Base-by-base conservation (phyloP, 2,888 invertebrate genomes). In the Eristalinus sepulchralis region DNA sequence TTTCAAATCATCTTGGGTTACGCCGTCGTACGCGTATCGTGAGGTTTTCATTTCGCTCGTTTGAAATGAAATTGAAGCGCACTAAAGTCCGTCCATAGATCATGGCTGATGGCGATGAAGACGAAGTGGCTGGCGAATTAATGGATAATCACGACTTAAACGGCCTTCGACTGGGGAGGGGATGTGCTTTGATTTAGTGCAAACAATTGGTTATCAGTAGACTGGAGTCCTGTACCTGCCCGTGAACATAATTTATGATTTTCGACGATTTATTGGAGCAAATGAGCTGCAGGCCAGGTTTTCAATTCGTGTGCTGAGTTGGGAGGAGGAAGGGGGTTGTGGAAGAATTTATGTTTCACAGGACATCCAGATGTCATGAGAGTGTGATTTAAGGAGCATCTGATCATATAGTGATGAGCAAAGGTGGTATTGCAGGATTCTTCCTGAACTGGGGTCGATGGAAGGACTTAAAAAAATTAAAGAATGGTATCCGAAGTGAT, bases 1-100 rank as follows among this genome's bases (percentile, higher is more conserved):
- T 75, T 75, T 53, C 70, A 27, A 60, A 73, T 70, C 73, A 81
- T 85, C 67, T 78, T 17, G 57, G 68, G 34, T 71, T 66, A 55
- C 66, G 55, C 60, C 68, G 71, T 80, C 24, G 67, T 60, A 20
- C n/a, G 76, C 24, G 67, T 60, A 20, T 8, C 13, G 24, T 22
- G 63, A 31, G 59, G 36, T 68, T 72, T 55, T 55, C 27, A 17
- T 2, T 8, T 47, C 47, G 47, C 2, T 47, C 47, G 17, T 17
- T 47, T 47, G 47, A 47, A 33, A 53, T 22, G 72, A 73, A 68
- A 63, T 36, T 57, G 24, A 34, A 53, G 27, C 6, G 47, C 62
- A n/a, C n/a, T n/a, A n/a, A n/a, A n/a, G n/a, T n/a, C 33, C 62
- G 31, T 24, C 10, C 55, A 63, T 72, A 57, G 57, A 73, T 55